A percentile compares a stretch with the other conserved stretches of the same genome.
Evolutionary conservation across 1,140 invertebrate species (phyloP).

Genomic region (Neodiprion virginianus): DNA sequence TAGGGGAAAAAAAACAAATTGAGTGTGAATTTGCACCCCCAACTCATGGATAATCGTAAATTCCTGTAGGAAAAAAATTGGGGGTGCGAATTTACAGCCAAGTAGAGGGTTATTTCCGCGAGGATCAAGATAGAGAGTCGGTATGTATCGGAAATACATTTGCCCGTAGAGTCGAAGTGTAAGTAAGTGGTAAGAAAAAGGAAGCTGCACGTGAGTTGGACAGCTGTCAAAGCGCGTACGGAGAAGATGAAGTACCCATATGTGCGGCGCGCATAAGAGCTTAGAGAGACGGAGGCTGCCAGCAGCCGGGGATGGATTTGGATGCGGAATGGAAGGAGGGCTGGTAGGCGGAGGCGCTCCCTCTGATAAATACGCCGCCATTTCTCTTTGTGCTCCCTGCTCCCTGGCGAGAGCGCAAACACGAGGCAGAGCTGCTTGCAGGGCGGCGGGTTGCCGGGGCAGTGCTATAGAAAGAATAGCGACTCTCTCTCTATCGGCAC

Average conservation of each 20-base stretch:
- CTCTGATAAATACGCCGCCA: slow-evolving; percentile 59
- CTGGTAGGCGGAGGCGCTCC: slow-evolving; percentile 34
- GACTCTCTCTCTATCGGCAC: background rate
- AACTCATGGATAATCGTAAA: too few relatives aligned
- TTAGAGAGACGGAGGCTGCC: slow-evolving; percentile 42
- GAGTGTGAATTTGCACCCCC: too few relatives aligned
- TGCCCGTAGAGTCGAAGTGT: background rate
- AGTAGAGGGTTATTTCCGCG: background rate
- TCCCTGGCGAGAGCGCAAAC: slow-evolving; percentile 61
- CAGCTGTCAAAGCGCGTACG: slow-evolving; percentile 44
- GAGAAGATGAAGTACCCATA: slow-evolving; percentile 45
- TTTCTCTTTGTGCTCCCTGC: slow-evolving; percentile 58
- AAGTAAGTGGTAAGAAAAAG: slow-evolving; percentile 19
- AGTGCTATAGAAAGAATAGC: background rate
- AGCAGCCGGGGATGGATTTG: slow-evolving; percentile 25
- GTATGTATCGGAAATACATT: background rate
- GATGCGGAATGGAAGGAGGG: slow-evolving; percentile 39
- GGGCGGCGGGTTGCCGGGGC: background rate
- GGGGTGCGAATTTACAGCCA: background rate
- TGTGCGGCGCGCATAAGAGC: slow-evolving; percentile 46
- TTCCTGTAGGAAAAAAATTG: too few relatives aligned
- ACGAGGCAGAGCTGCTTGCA: slow-evolving; percentile 47
- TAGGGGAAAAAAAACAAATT: too few relatives aligned
- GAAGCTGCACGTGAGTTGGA: slow-evolving; percentile 43
- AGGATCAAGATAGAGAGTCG: background rate